Percentiles rank a stretch among this genome's conserved stretches.
Conservation (phyloP, 1,140 invertebrate genomes). For the Thaumatotibia leucotreta region DNA sequence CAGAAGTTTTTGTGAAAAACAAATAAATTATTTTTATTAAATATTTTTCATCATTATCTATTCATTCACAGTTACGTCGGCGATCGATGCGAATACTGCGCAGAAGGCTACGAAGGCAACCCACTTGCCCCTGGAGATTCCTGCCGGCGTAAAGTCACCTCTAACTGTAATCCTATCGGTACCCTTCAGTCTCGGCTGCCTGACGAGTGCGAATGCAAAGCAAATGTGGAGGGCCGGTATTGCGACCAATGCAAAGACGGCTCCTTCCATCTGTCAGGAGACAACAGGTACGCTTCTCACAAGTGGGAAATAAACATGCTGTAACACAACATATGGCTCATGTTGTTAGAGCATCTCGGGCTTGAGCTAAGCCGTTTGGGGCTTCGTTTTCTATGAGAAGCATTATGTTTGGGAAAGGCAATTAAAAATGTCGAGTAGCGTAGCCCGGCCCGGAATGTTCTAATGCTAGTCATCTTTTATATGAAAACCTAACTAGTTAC, state of each 20-base stretch:
- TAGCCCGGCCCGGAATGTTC: no score
- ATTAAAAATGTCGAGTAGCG: no score
- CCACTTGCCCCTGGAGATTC: slow-evolving; percentile 83
- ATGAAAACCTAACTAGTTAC: no score
- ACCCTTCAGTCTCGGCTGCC: slow-evolving; percentile 77
- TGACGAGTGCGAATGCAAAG: slow-evolving; percentile 90
- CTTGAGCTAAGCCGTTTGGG: no score
- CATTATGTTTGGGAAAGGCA: no score
- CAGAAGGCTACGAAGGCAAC: slow-evolving; percentile 86
- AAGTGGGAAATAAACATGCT: not conserved
- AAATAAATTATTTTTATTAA: no score
- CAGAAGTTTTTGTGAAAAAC: no score
- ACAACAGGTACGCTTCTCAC: slow-evolving; percentile 67
- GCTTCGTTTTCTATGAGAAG: no score
- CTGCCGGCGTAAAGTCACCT: slow-evolving; percentile 65
- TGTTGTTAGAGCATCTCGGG: no score
- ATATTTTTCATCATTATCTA: no score
- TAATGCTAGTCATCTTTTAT: no score
- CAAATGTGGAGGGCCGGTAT: slow-evolving; percentile 82
- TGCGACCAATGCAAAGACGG: slow-evolving; percentile 90
- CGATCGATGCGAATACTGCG: slow-evolving; percentile 88
- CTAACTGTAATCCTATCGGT: slow-evolving; percentile 80
- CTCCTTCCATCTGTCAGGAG: slow-evolving; percentile 85
- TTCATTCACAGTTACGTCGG: slow-evolving; percentile 82
- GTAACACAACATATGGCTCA: no score